Conservation (phyloP, 2,113 vertebrate genomes). For the Apus apus region DNA sequence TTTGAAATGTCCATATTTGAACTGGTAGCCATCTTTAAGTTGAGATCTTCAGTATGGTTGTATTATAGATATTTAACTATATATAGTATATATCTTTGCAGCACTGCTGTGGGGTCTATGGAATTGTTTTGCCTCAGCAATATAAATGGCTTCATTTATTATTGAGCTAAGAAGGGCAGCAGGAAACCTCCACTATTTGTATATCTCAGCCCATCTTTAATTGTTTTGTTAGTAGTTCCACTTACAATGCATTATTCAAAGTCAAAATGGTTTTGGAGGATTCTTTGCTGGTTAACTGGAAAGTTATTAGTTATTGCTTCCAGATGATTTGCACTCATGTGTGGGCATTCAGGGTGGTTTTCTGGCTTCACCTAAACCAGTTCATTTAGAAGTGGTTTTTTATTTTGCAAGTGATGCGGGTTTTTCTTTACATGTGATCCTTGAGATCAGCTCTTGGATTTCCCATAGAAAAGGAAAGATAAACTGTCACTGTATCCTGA, state of each 20-base stretch:
- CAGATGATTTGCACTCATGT: neutral
- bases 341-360: neutral
- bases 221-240: neutral
- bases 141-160: neutral
- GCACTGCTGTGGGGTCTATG: neutral
- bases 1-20: neutral
- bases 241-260: neutral
- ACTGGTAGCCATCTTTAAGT: neutral
- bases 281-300: neutral
- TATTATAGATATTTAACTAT: neutral
- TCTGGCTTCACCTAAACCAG: neutral
- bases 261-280: neutral
- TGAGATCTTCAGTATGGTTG: neutral
- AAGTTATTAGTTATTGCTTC: neutral
- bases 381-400: constrained; percentile 14
- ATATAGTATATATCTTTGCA: neutral
- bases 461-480: neutral
- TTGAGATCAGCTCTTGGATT: neutral
- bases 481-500: neutral
- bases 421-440: constrained; percentile 37
- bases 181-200: neutral
- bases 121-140: neutral
- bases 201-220: neutral
- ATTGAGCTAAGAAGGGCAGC: neutral
- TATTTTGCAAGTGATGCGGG: neutral